A percentile compares a stretch with the other conserved stretches of the same genome.
phyloP scores from a whole-genome alignment of 2,113 vertebrate species.

The Azemiops feae region DNA sequence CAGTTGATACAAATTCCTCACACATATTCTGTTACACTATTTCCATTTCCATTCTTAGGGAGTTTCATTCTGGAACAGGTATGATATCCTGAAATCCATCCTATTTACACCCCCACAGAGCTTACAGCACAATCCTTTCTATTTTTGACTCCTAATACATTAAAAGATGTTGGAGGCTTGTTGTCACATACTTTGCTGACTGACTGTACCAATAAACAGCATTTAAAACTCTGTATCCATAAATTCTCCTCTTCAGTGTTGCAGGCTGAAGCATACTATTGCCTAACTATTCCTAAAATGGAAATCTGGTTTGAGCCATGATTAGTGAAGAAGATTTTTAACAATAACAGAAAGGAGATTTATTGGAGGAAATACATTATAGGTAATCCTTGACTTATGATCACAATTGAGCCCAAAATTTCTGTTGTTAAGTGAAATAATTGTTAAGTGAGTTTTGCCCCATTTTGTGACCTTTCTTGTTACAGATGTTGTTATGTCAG shows the following conservation, averaged over 20 bases:
- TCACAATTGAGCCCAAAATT: background rate
- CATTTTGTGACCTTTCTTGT: background rate
- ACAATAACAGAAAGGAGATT: background rate
- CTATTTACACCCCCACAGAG: constrained; percentile 39
- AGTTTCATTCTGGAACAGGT: background rate
- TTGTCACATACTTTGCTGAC: constrained; percentile 45
- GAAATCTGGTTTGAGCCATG: background rate
- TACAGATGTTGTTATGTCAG: background rate
- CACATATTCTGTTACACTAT: background rate
- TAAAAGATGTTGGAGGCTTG: constrained; percentile 57
- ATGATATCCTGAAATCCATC: constrained; percentile 32
- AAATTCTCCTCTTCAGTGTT: constrained; percentile 51
- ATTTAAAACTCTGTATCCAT: constrained; percentile 58
- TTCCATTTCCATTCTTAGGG: background rate
- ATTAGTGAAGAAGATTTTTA: background rate
- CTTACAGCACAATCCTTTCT: constrained; percentile 21
- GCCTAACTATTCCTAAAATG: background rate
- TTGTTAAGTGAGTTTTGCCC: background rate
- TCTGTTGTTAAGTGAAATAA: background rate
- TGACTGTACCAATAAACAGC: constrained; percentile 49
- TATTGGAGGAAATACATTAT: background rate
- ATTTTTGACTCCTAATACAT: constrained; percentile 46
- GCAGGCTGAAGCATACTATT: background rate
- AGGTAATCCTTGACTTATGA: background rate
- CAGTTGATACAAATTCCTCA: background rate